These are phyloP conservation scores for Microcebus ravelobensis DNA, from an alignment of 2,113 vertebrate genomes.

Conservation along the genomic window DNA sequence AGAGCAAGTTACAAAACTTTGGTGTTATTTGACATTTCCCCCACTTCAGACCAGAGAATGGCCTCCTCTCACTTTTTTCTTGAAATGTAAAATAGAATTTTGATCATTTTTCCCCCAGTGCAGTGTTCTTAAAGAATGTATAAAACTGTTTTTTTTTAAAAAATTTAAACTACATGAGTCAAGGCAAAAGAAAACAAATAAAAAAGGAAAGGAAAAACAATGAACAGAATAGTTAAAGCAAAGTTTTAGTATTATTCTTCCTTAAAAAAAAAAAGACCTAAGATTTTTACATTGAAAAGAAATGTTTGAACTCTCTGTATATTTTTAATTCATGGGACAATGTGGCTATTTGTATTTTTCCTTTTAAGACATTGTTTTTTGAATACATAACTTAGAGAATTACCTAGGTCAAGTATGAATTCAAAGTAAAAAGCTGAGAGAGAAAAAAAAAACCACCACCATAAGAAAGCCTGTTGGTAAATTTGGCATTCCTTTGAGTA, in stretches of 20 bases:
- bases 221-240: slow-evolving; percentile 46
- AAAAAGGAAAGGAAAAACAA: slow-evolving; percentile 59
- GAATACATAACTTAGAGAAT: slow-evolving; percentile 38
- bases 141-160: background rate
- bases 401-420: slow-evolving; percentile 47
- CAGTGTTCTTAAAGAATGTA: background rate
- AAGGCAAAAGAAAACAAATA: slow-evolving; percentile 63
- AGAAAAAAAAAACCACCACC: background rate
- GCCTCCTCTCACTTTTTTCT: background rate
- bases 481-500: slow-evolving; percentile 1
- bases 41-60: background rate
- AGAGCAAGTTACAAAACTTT: background rate
- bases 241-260: slow-evolving; percentile 70
- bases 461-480: background rate
- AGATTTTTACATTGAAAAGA: slow-evolving; percentile 63
- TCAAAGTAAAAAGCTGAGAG: slow-evolving; percentile 51
- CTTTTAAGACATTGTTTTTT: slow-evolving; percentile 40
- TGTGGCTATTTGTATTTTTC: slow-evolving; percentile 34
- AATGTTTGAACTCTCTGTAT: slow-evolving; percentile 46
- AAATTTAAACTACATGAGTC: background rate
- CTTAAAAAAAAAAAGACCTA: slow-evolving; percentile 29
- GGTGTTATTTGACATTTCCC: background rate
- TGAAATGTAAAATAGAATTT: slow-evolving; percentile 35
- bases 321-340: slow-evolving; percentile 73
- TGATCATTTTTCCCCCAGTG: background rate